These are phyloP conservation scores for Sapayoa aenigma DNA, from an alignment of 2,113 vertebrate genomes.

Conservation along the genomic window DNA sequence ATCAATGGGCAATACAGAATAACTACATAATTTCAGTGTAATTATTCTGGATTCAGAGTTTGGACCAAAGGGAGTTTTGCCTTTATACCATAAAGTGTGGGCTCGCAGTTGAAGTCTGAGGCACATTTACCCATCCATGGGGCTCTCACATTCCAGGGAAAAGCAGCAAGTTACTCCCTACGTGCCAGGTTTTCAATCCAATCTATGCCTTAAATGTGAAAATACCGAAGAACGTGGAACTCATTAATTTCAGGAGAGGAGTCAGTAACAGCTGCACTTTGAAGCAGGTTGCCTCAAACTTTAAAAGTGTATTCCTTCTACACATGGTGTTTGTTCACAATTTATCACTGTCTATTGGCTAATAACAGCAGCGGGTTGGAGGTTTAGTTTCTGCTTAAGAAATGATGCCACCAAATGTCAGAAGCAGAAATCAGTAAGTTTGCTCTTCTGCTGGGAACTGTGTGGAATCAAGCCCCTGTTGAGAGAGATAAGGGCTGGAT, in stretches of 20 bases:
- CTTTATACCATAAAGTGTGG: not conserved
- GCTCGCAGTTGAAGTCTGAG: not conserved
- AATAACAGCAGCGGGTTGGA: not conserved
- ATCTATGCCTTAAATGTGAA: not conserved
- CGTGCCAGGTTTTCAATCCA: not conserved
- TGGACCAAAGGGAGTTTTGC: not conserved
- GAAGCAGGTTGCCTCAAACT: not conserved
- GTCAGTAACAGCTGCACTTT: not conserved
- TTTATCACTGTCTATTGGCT: not conserved
- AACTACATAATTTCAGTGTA: not conserved
- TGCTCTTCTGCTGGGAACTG: conserved; percentile 25
- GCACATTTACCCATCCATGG: not conserved
- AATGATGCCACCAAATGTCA: conserved; percentile 24
- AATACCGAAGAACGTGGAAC: not conserved
- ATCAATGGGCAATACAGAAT: not conserved
- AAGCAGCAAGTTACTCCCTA: not conserved
- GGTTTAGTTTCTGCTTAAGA: conserved; percentile 11
- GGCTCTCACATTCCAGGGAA: not conserved
- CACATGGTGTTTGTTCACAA: not conserved
- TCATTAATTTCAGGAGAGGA: not conserved
- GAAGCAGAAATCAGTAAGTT: conserved; percentile 17
- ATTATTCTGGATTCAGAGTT: not conserved
- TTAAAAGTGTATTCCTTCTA: not conserved
- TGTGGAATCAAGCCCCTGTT: conserved; percentile 33
- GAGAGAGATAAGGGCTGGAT: conserved; percentile 42